Percentiles rank a stretch among this genome's conserved stretches.
Conservation (phyloP, 1,140 invertebrate species). For the Ericerus pela region DNA sequence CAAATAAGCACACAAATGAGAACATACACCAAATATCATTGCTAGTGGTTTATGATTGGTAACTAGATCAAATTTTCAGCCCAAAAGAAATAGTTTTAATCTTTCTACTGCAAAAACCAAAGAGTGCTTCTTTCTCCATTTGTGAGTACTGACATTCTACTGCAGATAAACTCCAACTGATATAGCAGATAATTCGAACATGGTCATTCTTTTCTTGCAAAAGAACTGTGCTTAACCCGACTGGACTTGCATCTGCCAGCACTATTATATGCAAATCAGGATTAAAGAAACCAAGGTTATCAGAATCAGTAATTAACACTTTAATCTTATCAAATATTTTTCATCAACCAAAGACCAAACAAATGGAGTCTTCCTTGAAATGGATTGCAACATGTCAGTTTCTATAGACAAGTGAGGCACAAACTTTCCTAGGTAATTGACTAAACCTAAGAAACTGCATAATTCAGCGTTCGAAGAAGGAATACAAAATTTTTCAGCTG, state of each 20-base stretch:
- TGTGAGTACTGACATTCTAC: background rate
- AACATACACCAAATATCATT: background rate
- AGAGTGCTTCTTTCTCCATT: background rate
- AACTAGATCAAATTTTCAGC: background rate
- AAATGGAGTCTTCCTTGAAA: background rate
- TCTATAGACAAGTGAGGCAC: background rate
- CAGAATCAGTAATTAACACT: background rate
- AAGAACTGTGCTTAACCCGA: background rate
- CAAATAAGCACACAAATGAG: background rate
- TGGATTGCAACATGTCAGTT: background rate
- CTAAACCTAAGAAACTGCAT: slow-evolving; percentile 1
- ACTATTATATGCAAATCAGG: background rate
- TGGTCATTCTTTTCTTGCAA: background rate
- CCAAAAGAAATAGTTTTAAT: background rate
- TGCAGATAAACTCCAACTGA: background rate
- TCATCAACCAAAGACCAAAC: background rate
- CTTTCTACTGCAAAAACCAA: background rate
- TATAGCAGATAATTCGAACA: background rate
- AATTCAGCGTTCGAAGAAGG: background rate
- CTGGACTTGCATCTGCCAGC: background rate
- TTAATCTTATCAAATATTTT: background rate
- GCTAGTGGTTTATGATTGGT: background rate
- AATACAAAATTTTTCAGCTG: background rate
- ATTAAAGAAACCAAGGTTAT: background rate
- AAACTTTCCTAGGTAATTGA: slow-evolving; percentile 2